Percentiles rank a stretch among this genome's conserved stretches.
Evolutionary conservation across 2,113 vertebrate species (phyloP).

Genomic region (Chrysochloris asiatica): DNA sequence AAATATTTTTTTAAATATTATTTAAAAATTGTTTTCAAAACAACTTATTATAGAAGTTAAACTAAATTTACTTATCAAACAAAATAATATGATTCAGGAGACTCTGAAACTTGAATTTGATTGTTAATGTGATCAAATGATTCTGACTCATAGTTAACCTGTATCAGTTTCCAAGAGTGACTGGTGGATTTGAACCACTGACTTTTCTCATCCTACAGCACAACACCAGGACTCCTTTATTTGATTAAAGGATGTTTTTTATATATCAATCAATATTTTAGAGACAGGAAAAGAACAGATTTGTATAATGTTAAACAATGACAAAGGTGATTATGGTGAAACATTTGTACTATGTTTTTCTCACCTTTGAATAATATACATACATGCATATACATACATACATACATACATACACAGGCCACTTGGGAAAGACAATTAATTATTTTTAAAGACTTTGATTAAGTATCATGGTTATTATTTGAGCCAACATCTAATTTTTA

Average conservation of each 20-base stretch:
- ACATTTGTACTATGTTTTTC: too few species aligned
- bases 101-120: background rate
- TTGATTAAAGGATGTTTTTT: background rate
- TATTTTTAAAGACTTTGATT: background rate
- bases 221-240: too few species aligned
- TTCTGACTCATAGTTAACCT: too few species aligned
- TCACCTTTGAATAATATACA: too few species aligned
- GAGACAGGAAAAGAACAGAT: background rate
- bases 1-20: background rate
- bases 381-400: too few species aligned
- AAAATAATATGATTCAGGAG: background rate
- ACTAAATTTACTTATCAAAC: background rate
- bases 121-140: too few species aligned
- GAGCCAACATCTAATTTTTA: background rate
- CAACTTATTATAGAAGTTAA: slow-evolving; percentile 27
- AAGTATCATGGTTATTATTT: background rate
- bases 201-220: too few species aligned
- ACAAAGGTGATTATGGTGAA: too few species aligned
- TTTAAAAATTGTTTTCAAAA: background rate
- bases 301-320: background rate
- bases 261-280: background rate
- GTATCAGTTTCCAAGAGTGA: too few species aligned
- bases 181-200: too few species aligned
- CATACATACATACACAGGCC: background rate
- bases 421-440: background rate